phyloP scores from a whole-genome alignment of 2,797 vertebrate species.

The Petrocephalus sullivani region DNA sequence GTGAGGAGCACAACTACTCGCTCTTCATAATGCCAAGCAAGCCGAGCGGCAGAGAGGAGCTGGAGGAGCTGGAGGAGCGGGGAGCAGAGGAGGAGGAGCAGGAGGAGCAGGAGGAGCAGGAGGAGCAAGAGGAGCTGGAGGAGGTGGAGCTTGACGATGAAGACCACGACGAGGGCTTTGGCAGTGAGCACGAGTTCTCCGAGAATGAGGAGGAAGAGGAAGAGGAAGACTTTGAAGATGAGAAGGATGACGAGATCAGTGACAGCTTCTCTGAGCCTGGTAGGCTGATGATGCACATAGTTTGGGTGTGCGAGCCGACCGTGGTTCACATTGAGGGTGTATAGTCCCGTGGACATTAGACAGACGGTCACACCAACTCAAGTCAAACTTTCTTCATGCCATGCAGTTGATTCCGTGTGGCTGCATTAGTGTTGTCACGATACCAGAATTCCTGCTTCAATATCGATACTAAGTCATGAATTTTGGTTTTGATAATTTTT shows the following conservation, averaged over 20 bases:
- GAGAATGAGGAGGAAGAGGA: conserved; percentile 81
- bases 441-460: background rate
- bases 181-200: conserved; percentile 92
- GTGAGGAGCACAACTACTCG: conserved; percentile 98
- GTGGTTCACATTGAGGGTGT: background rate
- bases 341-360: background rate
- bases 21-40: conserved; percentile 83
- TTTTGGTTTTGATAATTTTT: background rate
- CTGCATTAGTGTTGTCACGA: background rate
- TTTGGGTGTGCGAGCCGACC: background rate
- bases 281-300: conserved; percentile 44
- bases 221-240: conserved; percentile 69
- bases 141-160: conserved; percentile 79
- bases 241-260: conserved; percentile 81
- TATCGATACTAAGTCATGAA: background rate
- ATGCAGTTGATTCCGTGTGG: background rate
- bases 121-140: conserved; percentile 71
- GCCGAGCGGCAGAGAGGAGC: conserved; percentile 60
- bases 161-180: conserved; percentile 93
- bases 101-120: conserved; percentile 65
- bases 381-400: background rate
- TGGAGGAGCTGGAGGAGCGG: conserved; percentile 53
- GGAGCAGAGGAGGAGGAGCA: conserved; percentile 53
- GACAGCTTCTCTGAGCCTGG: conserved; percentile 97
- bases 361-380: background rate